Conservation (phyloP, 2,888 invertebrate genomes). For the Hemithea aestivaria region DNA sequence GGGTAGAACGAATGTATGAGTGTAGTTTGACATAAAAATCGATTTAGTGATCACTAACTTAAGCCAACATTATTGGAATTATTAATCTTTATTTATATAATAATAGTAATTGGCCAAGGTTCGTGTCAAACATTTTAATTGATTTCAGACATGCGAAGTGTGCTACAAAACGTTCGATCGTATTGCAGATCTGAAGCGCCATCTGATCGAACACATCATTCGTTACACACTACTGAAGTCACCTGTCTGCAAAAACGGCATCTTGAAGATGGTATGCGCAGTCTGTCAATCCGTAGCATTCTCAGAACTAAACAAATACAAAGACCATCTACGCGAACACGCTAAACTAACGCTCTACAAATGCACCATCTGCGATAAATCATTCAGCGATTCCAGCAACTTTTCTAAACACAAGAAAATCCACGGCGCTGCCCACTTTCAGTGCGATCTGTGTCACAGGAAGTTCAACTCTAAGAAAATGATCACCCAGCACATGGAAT, state of each 20-base stretch:
- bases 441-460: constrained; percentile 67
- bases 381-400: constrained; percentile 73
- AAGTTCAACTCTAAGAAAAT: constrained; percentile 73
- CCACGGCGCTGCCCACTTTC: constrained; percentile 57
- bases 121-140: neutral
- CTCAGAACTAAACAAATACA: constrained; percentile 62
- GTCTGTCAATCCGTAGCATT: constrained; percentile 43
- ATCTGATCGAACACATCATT: constrained; percentile 70
- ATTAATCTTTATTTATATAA: no score
- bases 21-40: no score
- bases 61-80: no score
- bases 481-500: constrained; percentile 66
- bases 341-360: constrained; percentile 70
- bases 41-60: no score
- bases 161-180: constrained; percentile 66
- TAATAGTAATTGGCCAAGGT: no score
- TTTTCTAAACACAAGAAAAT: constrained; percentile 75
- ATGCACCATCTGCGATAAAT: constrained; percentile 69
- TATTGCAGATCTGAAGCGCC: constrained; percentile 66
- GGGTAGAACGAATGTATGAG: no score
- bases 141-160: constrained; percentile 57
- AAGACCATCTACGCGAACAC: constrained; percentile 68
- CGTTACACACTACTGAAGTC: constrained; percentile 59
- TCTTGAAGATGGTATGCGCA: constrained; percentile 59
- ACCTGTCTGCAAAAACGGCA: constrained; percentile 49